Base-by-base conservation (phyloP, 2,888 invertebrate genomes). In the Tryphoninae sp. region DNA sequence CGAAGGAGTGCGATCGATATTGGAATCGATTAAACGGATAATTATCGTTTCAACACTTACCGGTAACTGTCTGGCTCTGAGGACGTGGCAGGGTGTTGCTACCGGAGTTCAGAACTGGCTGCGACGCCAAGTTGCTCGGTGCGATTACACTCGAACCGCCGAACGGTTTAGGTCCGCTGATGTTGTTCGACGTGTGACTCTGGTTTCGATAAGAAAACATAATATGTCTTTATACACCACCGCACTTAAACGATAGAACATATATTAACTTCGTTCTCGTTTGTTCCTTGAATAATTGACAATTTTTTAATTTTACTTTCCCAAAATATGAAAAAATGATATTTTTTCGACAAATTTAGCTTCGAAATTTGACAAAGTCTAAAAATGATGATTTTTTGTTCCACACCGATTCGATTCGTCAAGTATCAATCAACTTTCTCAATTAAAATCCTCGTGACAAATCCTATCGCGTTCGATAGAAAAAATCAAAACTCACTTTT, bases 31-130 rank as follows among this genome's bases (percentile, higher is more conserved):
- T 13, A 2, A 2, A 45, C 13, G 13, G 13, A 11, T 45, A 45
- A 45, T 13, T 13, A 45, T 45, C 13, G 13, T 45, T 55, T 55
- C 19, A 19, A 55, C 19, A 90, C 91, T 91, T 87, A 92, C 92
- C 92, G 87, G 91, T 90, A 80, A 89, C 89, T 79, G 90, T 89
- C 81, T 92, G 91, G 86, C 88, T 92, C 86, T 89, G 90, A 13
- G 89, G 88, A 81, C 92, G 89, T 40, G 91, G 88, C 26, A 91
- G 85, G 79, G 88, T 90, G 87, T 86, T 91, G 86, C 84, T 90
- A 75, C 88, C 90, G 49, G 89, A 88, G 85, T 89, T 90, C 78
- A 86, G 80, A 58, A 87, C 81, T 61, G 90, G 86, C 42, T 88
- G 85, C 4, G 90, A 86, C 26, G 89, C 86, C 61, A 88, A 87